Evolutionary conservation across 2,888 invertebrate genomes (phyloP), one percentile per base, ranked within the genome.

Genomic region (Acanthoscelides obtectus): DNA sequence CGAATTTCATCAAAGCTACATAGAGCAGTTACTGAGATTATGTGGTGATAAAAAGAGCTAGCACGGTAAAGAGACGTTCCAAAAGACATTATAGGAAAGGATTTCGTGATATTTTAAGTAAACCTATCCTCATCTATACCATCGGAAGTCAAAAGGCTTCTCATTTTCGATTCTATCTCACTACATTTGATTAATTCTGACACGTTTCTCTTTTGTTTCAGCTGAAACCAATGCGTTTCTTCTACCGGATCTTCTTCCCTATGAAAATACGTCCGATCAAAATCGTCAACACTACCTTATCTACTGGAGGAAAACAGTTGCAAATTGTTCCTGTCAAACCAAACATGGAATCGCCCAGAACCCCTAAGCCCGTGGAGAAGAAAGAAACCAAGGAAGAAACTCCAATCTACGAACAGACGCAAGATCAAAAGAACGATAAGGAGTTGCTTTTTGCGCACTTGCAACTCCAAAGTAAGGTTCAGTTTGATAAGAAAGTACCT

Each of bases 161-260:
- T n/a, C n/a, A n/a, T n/a, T n/a, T n/a, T n/a, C n/a, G n/a, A n/a
- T n/a, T n/a, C n/a, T n/a, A n/a, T n/a, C n/a, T n/a, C n/a, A n/a
- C n/a, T n/a, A n/a, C n/a, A n/a, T n/a, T n/a, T n/a, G n/a, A n/a
- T n/a, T n/a, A n/a, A n/a, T n/a, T n/a, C n/a, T n/a, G n/a, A 63
- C 63, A 12, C 63, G 8, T 21, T 66, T 75, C 72, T 75, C 64
- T 71, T 70, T 78, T 79, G 76, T 80, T 80, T 25, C 85, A 91
- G 91, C 86, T 87, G 67, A 88, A 88, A 71, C 91, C 91, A 19
- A 88, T 92, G 88, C 85, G 89, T 72, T 90, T 92, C 81, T 89
- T 88, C 83, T 91, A 91, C 82, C 87, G 89, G 67, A 90, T 92
- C 75, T 86, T 86, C 80, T 85, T 83, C 0, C 85, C 84, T 0